These are phyloP conservation scores for Listronotus oregonensis DNA, from an alignment of 1,140 invertebrate species.

Conservation along the genomic window DNA sequence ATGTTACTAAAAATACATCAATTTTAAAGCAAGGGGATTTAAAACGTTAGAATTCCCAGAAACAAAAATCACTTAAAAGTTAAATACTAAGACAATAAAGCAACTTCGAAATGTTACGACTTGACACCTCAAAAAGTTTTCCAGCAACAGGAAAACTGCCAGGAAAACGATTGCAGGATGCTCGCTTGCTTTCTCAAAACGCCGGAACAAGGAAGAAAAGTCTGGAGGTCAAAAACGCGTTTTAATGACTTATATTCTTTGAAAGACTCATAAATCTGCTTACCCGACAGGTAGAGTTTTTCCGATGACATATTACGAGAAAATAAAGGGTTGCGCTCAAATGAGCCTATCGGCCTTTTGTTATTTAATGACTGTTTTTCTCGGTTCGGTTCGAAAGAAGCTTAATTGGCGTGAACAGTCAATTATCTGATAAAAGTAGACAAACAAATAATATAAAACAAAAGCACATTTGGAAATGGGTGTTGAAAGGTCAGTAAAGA, in stretches of 20 bases:
- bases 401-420: too few relatives aligned
- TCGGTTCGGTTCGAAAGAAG: too few relatives aligned
- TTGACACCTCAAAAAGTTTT: constrained; percentile 15
- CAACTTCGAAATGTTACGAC: constrained; percentile 26
- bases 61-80: constrained; percentile 18
- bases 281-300: constrained; percentile 17
- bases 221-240: constrained; percentile 27
- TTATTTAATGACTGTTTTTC: constrained; percentile 6
- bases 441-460: too few relatives aligned
- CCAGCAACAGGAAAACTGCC: constrained; percentile 10
- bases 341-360: constrained; percentile 1
- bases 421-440: too few relatives aligned
- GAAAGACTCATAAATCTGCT: constrained; percentile 31
- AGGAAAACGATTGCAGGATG: constrained; percentile 33
- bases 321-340: constrained; percentile 4
- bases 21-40: too few relatives aligned
- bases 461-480: too few relatives aligned
- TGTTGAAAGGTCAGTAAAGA: background rate
- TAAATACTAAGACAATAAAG: constrained; percentile 21
- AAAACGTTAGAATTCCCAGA: background rate
- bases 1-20: too few relatives aligned
- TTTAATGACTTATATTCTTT: constrained; percentile 35
- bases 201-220: constrained; percentile 24
- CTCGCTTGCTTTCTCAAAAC: constrained; percentile 17
- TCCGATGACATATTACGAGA: constrained; percentile 21